Evolutionary conservation across 2,113 vertebrate species (phyloP), one percentile per base, ranked within the genome.

Genomic region (Circaetus cinerascens): DNA sequence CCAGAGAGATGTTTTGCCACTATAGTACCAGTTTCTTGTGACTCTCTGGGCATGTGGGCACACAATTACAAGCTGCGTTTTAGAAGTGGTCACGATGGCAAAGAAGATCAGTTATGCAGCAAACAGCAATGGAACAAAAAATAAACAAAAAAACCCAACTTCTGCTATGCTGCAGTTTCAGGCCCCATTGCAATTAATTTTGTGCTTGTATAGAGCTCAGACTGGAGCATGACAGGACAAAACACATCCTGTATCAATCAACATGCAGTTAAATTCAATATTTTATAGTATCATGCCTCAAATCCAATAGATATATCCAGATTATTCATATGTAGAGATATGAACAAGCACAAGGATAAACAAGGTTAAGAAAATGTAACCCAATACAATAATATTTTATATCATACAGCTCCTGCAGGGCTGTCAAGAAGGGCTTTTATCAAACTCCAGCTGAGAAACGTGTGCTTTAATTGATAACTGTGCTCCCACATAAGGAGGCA

Each of bases 401-500:
- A 34, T 13, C n/a, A 10, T 0, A 36, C 25, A 46, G 60, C 50
- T 62, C 40, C 79, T 62, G 45, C 50, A 40, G 55, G 51, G 51
- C 73, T 83, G 74, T 36, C 45, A 7, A 34, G 57, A 46, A 51
- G 34, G 41, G n/a, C 30, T 64, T 86, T 32, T 57, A 36, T 13
- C 67, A 43, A 86, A 23, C 46, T 62, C 60, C 34, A 74, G 30
- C 43, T 46, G 25, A 29, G 46, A 72, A 84, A 45, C 1, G 1
- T 2, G 1, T 13, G 23, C 13, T 69, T 64, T 10, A 56, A 62
- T 11, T 2, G 0, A 0, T 13, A 48, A 41, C 71, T 26, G 20
- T 29, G n/a, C 62, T 79, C 59, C 25, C 64, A 36, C 26, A 5
- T 2, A 29, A 15, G 30, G 40, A 60, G 25, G 22, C 29, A 68